Conservation (phyloP, 1,140 invertebrate species). For the Brachionus calyciflorus region DNA sequence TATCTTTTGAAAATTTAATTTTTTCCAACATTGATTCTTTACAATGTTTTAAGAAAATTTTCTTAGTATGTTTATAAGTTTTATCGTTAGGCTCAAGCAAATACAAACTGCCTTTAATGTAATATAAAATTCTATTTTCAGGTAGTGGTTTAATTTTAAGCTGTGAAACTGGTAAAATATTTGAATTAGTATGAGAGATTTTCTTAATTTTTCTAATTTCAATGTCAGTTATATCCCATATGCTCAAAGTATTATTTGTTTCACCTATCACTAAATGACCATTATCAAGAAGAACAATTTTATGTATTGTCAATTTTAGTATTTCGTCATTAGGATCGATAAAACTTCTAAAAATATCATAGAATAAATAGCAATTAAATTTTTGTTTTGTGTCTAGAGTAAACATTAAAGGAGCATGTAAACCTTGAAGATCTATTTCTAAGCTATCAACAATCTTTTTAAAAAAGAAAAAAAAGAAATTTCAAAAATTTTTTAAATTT, state of each 20-base stretch:
- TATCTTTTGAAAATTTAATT: background rate
- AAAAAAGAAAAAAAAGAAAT: background rate
- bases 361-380: background rate
- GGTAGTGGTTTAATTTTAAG: background rate
- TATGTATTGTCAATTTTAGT: background rate
- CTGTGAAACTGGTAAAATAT: background rate
- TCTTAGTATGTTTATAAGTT: background rate
- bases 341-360: background rate
- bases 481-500: background rate
- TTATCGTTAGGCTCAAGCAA: background rate
- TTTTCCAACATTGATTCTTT: background rate
- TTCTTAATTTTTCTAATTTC: background rate
- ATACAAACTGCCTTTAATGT: background rate
- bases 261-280: background rate
- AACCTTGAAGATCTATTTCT: background rate
- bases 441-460: conserved; percentile 32
- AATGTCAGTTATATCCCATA: background rate
- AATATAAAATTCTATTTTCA: background rate
- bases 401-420: background rate
- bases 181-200: background rate
- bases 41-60: background rate
- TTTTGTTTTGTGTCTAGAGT: background rate
- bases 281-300: background rate
- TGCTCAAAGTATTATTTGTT: background rate
- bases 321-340: background rate